Evolutionary conservation across 2,797 vertebrate genomes (phyloP), one percentile per base, ranked within the genome.

Genomic region (Gallirallus australis): DNA sequence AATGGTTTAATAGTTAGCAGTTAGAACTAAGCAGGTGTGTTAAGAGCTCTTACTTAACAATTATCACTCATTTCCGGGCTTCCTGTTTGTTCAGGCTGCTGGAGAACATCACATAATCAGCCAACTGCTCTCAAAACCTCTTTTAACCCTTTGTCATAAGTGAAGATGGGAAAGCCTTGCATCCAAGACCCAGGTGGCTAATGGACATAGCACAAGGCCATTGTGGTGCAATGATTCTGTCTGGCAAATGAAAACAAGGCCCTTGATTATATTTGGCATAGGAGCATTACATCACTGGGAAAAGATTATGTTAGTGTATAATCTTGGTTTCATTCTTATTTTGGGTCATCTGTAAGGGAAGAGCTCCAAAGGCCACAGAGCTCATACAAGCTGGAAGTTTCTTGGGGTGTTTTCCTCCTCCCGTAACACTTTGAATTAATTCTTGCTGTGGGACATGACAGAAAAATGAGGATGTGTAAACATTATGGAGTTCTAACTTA

Each of bases 21-120:
- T 86, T 92, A 82, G 82, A 96, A 89, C 94, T 89, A 97, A 96
- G 95, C 97, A 97, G 97, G 97, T 98, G 97, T 97, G 96, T 95
- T 91, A 96, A 89, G 96, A 91, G 96, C 52, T 94, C 95, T 95
- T 97, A 97, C 97, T 94, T 97, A 97, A 97, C 95, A 97, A 96
- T 98, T 98, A 98, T 97, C 97, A 97, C 98, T 96, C 93, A 79
- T 96, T 82, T 96, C 90, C 77, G 50, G 76, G 91, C 93, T 98
- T 98, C 97, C 98, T 98, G 97, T 98, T 97, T 97, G 97, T 95
- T 93, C 89, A 68, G 84, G 6, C 91, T 89, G 78, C 95, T 95
- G 89, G 90, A 97, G 93, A 97, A 96, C 27, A 57, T 93, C 93
- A 83, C 5, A 14, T 64, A 92, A 90, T 93, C 92, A 89, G 90